Base-by-base conservation (phyloP, 2,888 invertebrate genomes). In the Ophion obscuratus region DNA sequence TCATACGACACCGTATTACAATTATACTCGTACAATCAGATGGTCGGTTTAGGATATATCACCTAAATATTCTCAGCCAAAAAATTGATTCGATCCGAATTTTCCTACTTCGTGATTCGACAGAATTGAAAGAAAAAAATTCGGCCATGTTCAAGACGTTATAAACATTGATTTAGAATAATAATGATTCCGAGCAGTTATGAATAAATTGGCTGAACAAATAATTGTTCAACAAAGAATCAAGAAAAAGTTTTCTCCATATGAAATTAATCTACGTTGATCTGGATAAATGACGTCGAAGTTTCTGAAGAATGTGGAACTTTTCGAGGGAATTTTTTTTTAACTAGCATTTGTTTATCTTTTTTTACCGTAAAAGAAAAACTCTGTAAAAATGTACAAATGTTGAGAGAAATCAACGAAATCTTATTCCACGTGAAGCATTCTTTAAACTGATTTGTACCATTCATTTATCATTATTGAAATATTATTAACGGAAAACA, bases 1-100 rank as follows among this genome's bases (percentile, higher is more conserved):
- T 81, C 66, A 44, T 73, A 57, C 71, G 71, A 66, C 53, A 53
- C 73, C 24, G 31, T 81, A 44, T 81, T 66, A 81, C 74, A 73
- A 44, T 66, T 73, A 81, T 67, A 59, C 66, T 64, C 64, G 57
- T 61, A 47, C 47, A 62, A 53, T 78, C 62, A 24, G 44, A 24
- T 70, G 59, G 59, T 47, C 59, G n/a, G 67, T 78, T 47, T 61
- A 44, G 61, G 70, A 44, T 66, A 2, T 31, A 61, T 61, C 61
- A 24, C 24, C 20, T 61, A 24, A 14, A 53, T 53, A 53, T 53
- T 17, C 53, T 53, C 53, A 53, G 17, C 17, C 53, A 4, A 17
- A 47, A 53, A 5, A 17, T 17, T 17, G 17, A 2, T 5, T 17
- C 11, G 2, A 14, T 53, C 2, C 4, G 53, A 53, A 53, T 53